These are phyloP conservation scores for Argynnis bischoffii DNA, from an alignment of 2,888 invertebrate genomes.

Conservation along the genomic window DNA sequence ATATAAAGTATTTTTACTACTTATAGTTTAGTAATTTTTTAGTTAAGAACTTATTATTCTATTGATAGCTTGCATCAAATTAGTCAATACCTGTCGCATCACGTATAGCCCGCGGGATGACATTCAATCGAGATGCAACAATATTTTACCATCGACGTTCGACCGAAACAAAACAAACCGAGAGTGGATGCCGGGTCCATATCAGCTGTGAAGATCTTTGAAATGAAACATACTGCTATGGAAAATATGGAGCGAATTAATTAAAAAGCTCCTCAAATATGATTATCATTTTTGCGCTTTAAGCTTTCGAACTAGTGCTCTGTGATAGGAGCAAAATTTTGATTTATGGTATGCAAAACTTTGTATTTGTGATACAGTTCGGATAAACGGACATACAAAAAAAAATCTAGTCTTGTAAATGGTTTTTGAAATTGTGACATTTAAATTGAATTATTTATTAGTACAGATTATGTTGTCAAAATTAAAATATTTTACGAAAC, in stretches of 20 bases:
- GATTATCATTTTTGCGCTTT: too few species aligned
- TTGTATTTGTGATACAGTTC: too few species aligned
- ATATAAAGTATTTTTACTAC: too few species aligned
- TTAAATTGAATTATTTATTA: too few species aligned
- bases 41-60: background rate
- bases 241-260: constrained; percentile 4
- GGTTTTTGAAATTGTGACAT: too few species aligned
- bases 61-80: background rate
- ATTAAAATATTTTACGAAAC: too few species aligned
- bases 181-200: constrained; percentile 56
- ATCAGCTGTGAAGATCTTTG: constrained; percentile 63
- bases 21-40: background rate
- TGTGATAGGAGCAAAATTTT: too few species aligned
- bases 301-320: too few species aligned
- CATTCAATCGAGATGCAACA: constrained; percentile 68
- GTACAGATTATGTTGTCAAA: too few species aligned
- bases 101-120: constrained; percentile 53
- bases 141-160: constrained; percentile 63
- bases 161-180: constrained; percentile 61
- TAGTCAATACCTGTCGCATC: constrained; percentile 8
- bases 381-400: too few species aligned
- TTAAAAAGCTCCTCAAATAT: background rate
- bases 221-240: constrained; percentile 49
- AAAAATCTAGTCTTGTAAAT: too few species aligned
- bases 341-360: too few species aligned